Evolutionary conservation across 2,888 invertebrate genomes (phyloP).

Genomic region (Mellilla xanthometata): DNA sequence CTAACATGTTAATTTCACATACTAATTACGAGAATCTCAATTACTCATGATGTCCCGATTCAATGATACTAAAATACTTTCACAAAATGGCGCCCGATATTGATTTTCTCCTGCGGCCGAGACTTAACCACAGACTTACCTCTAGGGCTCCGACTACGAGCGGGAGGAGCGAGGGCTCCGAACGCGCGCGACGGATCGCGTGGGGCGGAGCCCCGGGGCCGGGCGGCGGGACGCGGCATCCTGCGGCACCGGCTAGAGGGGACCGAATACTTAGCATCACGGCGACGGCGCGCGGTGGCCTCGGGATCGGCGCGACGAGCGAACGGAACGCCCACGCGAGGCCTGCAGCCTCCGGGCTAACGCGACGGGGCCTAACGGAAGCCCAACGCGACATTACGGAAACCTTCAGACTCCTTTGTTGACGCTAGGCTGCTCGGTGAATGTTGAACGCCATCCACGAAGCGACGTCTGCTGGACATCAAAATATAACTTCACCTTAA

Average conservation of each 20-base stretch:
- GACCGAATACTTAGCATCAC: slow-evolving; percentile 73
- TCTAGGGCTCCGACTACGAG: slow-evolving; percentile 56
- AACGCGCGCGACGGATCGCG: slow-evolving; percentile 69
- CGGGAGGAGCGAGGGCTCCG: slow-evolving; percentile 76
- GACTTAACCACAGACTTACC: slow-evolving; percentile 64
- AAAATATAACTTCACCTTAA: slow-evolving; percentile 76
- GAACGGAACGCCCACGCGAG: slow-evolving; percentile 69
- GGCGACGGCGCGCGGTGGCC: slow-evolving; percentile 62
- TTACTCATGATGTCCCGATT: slow-evolving; percentile 24
- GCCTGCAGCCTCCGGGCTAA: slow-evolving; percentile 73
- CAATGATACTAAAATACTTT: slow-evolving; percentile 38
- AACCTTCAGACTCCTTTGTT: slow-evolving; percentile 34
- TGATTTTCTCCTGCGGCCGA: slow-evolving; percentile 59
- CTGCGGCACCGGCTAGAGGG: slow-evolving; percentile 75
- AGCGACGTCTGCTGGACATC: slow-evolving; percentile 57
- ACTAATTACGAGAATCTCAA: slow-evolving; percentile 13
- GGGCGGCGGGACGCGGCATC: slow-evolving; percentile 65
- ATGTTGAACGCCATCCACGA: slow-evolving; percentile 37
- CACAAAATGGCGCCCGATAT: slow-evolving; percentile 70
- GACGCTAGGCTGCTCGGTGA: slow-evolving; percentile 20
- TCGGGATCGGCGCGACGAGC: slow-evolving; percentile 56
- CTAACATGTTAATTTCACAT: slow-evolving; percentile 1
- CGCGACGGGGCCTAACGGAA: slow-evolving; percentile 72
- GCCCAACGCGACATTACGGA: slow-evolving; percentile 59
- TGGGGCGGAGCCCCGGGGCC: slow-evolving; percentile 19